phyloP scores from a whole-genome alignment of 2,797 vertebrate species.

The Channa striata region DNA sequence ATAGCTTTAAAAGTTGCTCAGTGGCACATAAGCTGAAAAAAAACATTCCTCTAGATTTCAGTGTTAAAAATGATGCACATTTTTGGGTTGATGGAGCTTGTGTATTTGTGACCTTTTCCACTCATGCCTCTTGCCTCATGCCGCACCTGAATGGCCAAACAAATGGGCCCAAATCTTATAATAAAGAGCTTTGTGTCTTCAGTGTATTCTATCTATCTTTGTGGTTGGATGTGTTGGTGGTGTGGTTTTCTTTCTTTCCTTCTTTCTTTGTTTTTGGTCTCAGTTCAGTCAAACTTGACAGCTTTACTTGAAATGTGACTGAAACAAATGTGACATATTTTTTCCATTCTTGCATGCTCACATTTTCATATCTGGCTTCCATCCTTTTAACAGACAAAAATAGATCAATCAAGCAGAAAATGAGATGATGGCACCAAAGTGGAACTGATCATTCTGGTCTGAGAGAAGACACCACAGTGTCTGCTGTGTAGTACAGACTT shows the following conservation, averaged over 20 bases:
- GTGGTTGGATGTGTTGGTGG: background rate
- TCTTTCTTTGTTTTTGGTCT: background rate
- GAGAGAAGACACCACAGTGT: background rate
- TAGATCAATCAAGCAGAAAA: conserved; percentile 37
- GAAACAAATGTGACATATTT: conserved; percentile 4
- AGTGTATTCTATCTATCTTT: background rate
- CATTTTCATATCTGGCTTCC: conserved; percentile 10
- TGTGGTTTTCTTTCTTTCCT: too few species aligned
- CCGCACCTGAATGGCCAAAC: too few species aligned
- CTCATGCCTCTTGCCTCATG: too few species aligned
- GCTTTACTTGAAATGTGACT: background rate
- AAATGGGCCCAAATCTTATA: too few species aligned
- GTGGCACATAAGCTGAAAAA: too few species aligned
- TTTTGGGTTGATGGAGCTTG: too few species aligned
- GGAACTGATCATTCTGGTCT: conserved; percentile 33
- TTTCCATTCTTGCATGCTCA: background rate
- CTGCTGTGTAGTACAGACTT: conserved; percentile 18
- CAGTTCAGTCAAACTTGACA: background rate
- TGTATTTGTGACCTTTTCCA: too few species aligned
- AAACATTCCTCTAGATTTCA: too few species aligned
- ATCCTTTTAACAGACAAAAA: background rate
- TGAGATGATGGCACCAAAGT: conserved; percentile 30
- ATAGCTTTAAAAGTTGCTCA: too few species aligned
- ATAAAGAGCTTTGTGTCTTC: too few species aligned
- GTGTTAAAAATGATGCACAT: too few species aligned